These are phyloP conservation scores for Lomographa bimaculata DNA, from an alignment of 2,888 invertebrate species.

Conservation along the genomic window DNA sequence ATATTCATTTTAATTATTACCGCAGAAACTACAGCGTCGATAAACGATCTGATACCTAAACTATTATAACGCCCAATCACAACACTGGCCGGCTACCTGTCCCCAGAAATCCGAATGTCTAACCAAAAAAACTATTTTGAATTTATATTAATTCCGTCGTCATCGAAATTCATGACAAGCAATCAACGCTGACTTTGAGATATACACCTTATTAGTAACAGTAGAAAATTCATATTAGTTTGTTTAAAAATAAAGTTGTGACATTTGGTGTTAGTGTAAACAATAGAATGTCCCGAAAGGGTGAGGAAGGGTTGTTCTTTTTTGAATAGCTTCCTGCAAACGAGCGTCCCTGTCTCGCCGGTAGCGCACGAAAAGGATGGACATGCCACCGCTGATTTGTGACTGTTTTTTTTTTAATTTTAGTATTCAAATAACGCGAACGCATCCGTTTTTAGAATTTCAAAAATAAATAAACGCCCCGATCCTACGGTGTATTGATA, in stretches of 20 bases:
- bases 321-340: conserved; percentile 78
- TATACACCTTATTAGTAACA: conserved; percentile 34
- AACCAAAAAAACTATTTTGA: conserved; percentile 57
- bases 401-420: conserved; percentile 61
- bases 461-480: conserved; percentile 67
- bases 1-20: conserved; percentile 49
- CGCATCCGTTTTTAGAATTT: conserved; percentile 79
- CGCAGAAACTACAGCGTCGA: conserved; percentile 36
- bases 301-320: conserved; percentile 81
- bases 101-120: conserved; percentile 51
- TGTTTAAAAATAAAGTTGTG: conserved; percentile 40
- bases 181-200: neutral
- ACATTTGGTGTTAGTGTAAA: conserved; percentile 56
- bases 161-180: conserved; percentile 32
- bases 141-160: conserved; percentile 57
- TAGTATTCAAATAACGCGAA: conserved; percentile 78
- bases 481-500: conserved; percentile 58
- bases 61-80: conserved; percentile 44
- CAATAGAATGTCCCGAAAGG: conserved; percentile 75
- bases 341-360: conserved; percentile 55
- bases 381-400: conserved; percentile 43
- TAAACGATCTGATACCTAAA: conserved; percentile 37
- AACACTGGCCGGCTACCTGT: conserved; percentile 71
- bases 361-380: conserved; percentile 46
- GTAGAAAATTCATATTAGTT: conserved; percentile 49